phyloP scores from a whole-genome alignment of 23 tunicate genomes.

The Phallusia fumigata region DNA sequence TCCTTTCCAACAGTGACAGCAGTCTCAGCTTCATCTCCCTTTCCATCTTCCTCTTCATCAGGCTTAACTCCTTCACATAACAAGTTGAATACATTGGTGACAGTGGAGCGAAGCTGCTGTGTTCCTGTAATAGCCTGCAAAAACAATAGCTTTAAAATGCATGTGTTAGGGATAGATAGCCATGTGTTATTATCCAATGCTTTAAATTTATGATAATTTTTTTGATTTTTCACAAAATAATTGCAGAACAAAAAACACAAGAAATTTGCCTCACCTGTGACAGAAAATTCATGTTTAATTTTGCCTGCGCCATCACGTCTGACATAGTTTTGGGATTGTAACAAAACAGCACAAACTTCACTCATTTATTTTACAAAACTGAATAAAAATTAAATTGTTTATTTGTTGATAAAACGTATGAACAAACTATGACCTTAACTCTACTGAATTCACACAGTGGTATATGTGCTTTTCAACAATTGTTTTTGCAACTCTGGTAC shows the following conservation, averaged over 20 bases:
- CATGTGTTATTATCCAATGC: not conserved
- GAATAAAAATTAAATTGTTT: no score
- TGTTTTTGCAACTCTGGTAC: no score
- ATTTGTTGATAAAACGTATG: no score
- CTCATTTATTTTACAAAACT: no score
- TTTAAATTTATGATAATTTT: not conserved
- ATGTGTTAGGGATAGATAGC: not conserved
- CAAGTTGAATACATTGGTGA: conserved; percentile 73
- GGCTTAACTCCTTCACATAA: conserved; percentile 76
- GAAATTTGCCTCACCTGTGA: not conserved
- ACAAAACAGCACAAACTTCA: no score
- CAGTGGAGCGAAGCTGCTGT: conserved; percentile 80
- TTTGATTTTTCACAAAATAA: no score
- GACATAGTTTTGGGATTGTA: not conserved
- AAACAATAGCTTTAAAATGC: not conserved
- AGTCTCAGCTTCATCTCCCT: conserved; percentile 14
- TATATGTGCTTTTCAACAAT: no score
- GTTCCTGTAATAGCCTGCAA: conserved; percentile 59
- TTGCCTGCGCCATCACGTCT: not conserved
- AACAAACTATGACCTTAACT: no score
- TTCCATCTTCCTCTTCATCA: conserved; percentile 49
- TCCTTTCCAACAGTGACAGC: conserved; percentile 22
- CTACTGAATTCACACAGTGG: no score
- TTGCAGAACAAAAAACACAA: no score
- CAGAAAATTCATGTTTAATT: not conserved